Evolutionary conservation across 92 coral and sea anemone species (phyloP).

Genomic region (Virgularia gustaviana): DNA sequence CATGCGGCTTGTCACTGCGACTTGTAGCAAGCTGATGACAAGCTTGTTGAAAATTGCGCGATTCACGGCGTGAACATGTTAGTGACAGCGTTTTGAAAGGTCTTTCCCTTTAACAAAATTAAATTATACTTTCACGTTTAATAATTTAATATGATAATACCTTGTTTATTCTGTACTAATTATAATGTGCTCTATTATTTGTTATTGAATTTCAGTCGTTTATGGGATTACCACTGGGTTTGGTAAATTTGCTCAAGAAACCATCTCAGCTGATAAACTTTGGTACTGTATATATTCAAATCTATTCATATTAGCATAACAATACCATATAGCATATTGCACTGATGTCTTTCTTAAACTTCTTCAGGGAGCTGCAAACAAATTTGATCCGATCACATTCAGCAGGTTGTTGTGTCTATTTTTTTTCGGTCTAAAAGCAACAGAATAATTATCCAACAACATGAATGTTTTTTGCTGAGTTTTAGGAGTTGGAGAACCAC

Average conservation of each 20-base stretch:
- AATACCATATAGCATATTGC: neutral
- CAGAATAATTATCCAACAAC: too few relatives aligned
- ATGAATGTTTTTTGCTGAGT: too few relatives aligned
- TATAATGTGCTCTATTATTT: neutral
- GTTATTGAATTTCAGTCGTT: slow-evolving; percentile 56
- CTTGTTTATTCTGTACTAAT: neutral
- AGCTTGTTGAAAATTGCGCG: too few relatives aligned
- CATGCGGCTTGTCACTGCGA: too few relatives aligned
- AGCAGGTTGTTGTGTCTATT: slow-evolving; percentile 51
- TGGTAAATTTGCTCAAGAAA: slow-evolving; percentile 87
- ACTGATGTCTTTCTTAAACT: neutral
- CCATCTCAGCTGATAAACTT: slow-evolving; percentile 62
- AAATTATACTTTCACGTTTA: neutral
- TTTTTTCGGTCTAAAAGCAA: neutral
- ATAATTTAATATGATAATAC: neutral
- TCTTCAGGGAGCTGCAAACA: slow-evolving; percentile 66
- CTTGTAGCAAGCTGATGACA: too few relatives aligned
- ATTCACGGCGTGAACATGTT: too few relatives aligned
- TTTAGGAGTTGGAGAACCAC: slow-evolving; percentile 71
- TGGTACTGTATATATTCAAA: slow-evolving; percentile 42
- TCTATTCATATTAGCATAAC: neutral
- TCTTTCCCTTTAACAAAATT: neutral
- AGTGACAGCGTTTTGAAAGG: too few relatives aligned
- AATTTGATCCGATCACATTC: slow-evolving; percentile 83
- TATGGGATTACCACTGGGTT: slow-evolving; percentile 98